Evolutionary conservation across 2,113 vertebrate genomes (phyloP).

Genomic region (Mormyrus iriodes): DNA sequence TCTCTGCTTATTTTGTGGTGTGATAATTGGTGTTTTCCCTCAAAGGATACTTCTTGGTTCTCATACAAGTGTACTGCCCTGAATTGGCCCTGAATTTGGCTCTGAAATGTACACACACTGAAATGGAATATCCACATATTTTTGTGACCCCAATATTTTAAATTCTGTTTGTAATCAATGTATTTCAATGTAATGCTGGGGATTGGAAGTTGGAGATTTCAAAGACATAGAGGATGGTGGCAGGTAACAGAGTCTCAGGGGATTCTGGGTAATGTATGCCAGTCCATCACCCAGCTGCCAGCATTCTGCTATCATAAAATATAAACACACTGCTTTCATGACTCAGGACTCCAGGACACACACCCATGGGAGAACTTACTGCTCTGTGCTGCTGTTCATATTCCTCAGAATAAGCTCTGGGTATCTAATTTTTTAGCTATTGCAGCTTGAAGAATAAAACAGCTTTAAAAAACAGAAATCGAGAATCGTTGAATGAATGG

Average conservation of each 20-base stretch:
- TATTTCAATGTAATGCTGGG: not conserved
- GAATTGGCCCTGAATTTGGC: not conserved
- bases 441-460: not conserved
- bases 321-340: not conserved
- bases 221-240: not conserved
- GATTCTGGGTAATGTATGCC: not conserved
- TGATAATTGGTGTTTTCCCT: conserved; percentile 23
- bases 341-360: not conserved
- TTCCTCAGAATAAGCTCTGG: not conserved
- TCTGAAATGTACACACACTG: not conserved
- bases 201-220: not conserved
- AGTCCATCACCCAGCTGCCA: not conserved
- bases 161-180: not conserved
- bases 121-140: not conserved
- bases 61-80: not conserved
- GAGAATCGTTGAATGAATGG: not conserved
- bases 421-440: not conserved
- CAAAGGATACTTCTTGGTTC: not conserved
- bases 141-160: not conserved
- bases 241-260: not conserved
- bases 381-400: not conserved
- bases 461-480: not conserved
- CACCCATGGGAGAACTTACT: not conserved
- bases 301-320: not conserved
- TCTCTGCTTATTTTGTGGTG: conserved; percentile 15